phyloP scores from a whole-genome alignment of 2,113 vertebrate genomes.

The Spermophilus dauricus region DNA sequence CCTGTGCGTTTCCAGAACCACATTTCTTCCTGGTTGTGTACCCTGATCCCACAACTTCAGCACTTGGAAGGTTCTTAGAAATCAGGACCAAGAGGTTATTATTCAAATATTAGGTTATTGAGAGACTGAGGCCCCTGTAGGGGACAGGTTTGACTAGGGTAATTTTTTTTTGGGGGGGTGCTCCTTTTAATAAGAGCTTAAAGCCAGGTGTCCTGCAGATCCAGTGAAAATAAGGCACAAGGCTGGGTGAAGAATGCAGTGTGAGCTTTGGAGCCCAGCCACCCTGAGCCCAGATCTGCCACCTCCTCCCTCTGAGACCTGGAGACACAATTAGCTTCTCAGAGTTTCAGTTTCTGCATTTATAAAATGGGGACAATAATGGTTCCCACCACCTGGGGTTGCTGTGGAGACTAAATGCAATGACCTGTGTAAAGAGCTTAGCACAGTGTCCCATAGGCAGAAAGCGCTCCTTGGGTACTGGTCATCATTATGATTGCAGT shows the following conservation, averaged over 20 bases:
- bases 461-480: background rate
- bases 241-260: accelerated
- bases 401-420: background rate
- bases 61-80: slow-evolving; percentile 22
- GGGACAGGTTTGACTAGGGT: background rate
- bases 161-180: background rate
- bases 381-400: background rate
- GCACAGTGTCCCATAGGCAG: background rate
- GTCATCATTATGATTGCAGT: background rate
- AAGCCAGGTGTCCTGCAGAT: background rate
- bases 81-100: background rate
- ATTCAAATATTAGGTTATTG: background rate
- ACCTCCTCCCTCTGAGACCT: background rate
- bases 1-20: slow-evolving; percentile 34
- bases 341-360: background rate
- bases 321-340: background rate
- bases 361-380: background rate
- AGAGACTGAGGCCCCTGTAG: background rate
- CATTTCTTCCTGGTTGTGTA: background rate
- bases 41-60: background rate
- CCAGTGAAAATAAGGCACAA: background rate
- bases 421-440: background rate
- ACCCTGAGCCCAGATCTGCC: background rate
- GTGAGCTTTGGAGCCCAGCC: background rate
- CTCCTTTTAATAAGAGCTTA: background rate